Percentiles rank a stretch among this genome's conserved stretches.
These are phyloP conservation scores for Mythimna vitellina DNA, from an alignment of 2,888 invertebrate genomes.

Conservation along the genomic window DNA sequence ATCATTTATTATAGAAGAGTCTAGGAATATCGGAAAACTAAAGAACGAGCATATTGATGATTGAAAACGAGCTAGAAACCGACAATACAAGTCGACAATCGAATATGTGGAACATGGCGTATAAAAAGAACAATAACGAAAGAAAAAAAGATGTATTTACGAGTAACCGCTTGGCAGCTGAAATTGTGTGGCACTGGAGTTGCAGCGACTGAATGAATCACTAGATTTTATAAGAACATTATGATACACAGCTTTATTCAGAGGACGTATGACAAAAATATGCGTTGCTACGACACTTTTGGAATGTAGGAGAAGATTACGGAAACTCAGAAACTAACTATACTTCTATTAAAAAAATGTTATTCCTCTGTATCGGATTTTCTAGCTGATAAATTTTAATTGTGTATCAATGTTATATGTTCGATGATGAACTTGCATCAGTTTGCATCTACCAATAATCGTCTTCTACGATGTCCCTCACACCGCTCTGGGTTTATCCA, in stretches of 20 bases:
- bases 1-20: too few relatives aligned
- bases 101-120: constrained; percentile 15
- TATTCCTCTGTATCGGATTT: too few relatives aligned
- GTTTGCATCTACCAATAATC: too few relatives aligned
- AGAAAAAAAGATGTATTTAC: constrained; percentile 35
- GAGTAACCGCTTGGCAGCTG: constrained; percentile 47
- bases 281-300: constrained; percentile 25
- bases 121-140: constrained; percentile 42
- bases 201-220: constrained; percentile 53
- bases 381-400: too few relatives aligned
- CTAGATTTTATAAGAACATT: constrained; percentile 34
- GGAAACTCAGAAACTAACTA: too few relatives aligned
- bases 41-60: background rate
- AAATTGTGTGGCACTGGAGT: constrained; percentile 21
- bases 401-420: too few relatives aligned
- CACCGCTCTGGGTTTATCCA: too few relatives aligned
- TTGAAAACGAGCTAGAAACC: background rate
- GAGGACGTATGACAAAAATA: constrained; percentile 24
- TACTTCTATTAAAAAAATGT: too few relatives aligned
- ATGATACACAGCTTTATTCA: constrained; percentile 35
- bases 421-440: too few relatives aligned
- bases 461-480: too few relatives aligned
- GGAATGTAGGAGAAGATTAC: constrained; percentile 12
- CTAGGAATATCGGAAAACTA: background rate
- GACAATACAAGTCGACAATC: constrained; percentile 8